phyloP scores from a whole-genome alignment of 1,140 invertebrate genomes.

The Aricia agestis region DNA sequence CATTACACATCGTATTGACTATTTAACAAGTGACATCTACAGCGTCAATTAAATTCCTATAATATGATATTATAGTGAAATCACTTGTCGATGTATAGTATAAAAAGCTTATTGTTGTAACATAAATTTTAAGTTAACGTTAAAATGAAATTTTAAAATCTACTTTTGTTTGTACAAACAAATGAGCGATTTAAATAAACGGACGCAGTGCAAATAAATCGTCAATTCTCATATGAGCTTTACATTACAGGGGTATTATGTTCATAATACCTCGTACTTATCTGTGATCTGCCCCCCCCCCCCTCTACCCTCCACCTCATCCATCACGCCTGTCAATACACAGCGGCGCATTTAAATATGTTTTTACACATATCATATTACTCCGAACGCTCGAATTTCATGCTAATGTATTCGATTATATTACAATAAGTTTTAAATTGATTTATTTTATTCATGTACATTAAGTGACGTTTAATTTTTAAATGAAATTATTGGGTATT shows the following conservation, averaged over 20 bases:
- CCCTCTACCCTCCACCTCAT: neutral
- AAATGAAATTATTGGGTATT: too few species aligned
- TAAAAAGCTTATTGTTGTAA: too few species aligned
- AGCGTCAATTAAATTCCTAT: too few species aligned
- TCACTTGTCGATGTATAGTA: too few species aligned
- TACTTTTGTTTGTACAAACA: too few species aligned
- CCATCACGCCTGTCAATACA: conserved; percentile 2
- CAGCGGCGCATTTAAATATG: neutral
- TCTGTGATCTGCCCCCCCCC: neutral
- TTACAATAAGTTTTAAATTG: neutral
- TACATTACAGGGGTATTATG: neutral
- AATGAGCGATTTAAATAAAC: neutral
- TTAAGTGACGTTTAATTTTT: too few species aligned
- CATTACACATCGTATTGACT: too few species aligned
- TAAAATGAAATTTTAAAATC: too few species aligned
- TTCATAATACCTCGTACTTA: neutral
- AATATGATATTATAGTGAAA: too few species aligned
- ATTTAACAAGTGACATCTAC: too few species aligned
- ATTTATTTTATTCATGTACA: too few species aligned
- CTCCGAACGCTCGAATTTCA: neutral
- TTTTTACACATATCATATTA: conserved; percentile 1
- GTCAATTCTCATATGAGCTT: neutral
- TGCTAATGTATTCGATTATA: neutral
- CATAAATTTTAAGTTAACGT: too few species aligned
- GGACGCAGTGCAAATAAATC: neutral